A percentile compares a stretch with the other conserved stretches of the same genome.
These are phyloP conservation scores for Nesidiocoris tenuis DNA, from an alignment of 2,888 invertebrate species.

Conservation along the genomic window DNA sequence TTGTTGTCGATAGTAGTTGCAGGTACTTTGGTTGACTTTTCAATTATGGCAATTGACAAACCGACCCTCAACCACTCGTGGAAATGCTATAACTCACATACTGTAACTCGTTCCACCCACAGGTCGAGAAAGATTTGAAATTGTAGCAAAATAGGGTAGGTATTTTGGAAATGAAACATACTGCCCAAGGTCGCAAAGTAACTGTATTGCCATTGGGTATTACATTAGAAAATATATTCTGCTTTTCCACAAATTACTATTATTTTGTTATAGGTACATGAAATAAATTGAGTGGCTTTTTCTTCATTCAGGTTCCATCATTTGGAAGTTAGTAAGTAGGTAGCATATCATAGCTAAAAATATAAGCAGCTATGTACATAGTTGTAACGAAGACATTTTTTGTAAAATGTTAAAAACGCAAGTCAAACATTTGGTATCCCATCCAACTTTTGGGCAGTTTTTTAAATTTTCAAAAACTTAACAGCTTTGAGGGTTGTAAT, in stretches of 20 bases:
- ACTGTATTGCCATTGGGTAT: conserved; percentile 36
- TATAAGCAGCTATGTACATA: conserved; percentile 27
- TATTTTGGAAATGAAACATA: not conserved
- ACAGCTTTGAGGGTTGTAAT: not conserved
- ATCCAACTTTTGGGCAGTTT: not conserved
- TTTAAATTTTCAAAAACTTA: not conserved
- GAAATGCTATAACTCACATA: too few relatives aligned
- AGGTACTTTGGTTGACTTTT: too few relatives aligned
- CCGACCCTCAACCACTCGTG: too few relatives aligned
- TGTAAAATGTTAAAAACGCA: not conserved
- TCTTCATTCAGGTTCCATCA: conserved; percentile 20
- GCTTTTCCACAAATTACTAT: conserved; percentile 36
- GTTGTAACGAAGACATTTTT: not conserved
- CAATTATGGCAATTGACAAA: too few relatives aligned
- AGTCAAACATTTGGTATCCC: not conserved
- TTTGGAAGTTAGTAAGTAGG: conserved; percentile 25
- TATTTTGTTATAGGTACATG: conserved; percentile 33
- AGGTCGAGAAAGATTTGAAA: too few relatives aligned
- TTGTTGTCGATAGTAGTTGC: too few relatives aligned
- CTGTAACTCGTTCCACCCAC: too few relatives aligned
- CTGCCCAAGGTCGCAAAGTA: conserved; percentile 27
- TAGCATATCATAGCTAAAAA: conserved; percentile 30
- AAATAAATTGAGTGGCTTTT: conserved; percentile 27
- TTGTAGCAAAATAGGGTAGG: not conserved
- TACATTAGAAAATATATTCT: conserved; percentile 38